Percentiles rank a stretch among this genome's conserved stretches.
Evolutionary conservation across 2,888 invertebrate genomes (phyloP).

Genomic region (Petrolisthes cinctipes): DNA sequence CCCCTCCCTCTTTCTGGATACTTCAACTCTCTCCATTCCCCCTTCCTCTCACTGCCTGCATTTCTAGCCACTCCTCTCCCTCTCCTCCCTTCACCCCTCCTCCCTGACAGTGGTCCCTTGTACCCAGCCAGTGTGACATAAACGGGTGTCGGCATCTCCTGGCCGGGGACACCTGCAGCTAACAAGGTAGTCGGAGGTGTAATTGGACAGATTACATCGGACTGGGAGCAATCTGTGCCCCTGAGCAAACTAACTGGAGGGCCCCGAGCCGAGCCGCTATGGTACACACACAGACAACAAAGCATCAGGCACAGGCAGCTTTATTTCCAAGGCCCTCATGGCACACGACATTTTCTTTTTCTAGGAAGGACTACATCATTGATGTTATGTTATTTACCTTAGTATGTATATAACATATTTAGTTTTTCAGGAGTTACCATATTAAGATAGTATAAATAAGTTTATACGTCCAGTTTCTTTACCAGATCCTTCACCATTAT

Average conservation of each 20-base stretch:
- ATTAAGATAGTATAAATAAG: too few species aligned
- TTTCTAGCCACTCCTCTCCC: not conserved
- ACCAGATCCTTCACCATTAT: too few species aligned
- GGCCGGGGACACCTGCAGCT: not conserved
- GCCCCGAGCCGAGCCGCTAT: too few species aligned
- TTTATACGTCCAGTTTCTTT: too few species aligned
- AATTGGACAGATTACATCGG: slow-evolving; percentile 39
- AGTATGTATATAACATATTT: too few species aligned
- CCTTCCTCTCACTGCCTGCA: not conserved
- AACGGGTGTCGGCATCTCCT: slow-evolving; percentile 2
- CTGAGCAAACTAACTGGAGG: not conserved
- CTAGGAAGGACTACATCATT: too few species aligned
- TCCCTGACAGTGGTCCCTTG: not conserved
- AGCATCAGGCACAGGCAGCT: too few species aligned
- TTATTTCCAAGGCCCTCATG: too few species aligned
- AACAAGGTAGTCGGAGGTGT: slow-evolving; percentile 24
- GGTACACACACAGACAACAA: too few species aligned
- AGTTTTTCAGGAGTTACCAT: too few species aligned
- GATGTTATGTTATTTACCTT: too few species aligned
- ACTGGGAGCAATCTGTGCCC: not conserved
- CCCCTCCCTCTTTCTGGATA: not conserved
- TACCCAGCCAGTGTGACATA: not conserved
- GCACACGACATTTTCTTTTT: too few species aligned
- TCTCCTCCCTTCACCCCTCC: not conserved
- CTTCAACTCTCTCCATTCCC: not conserved